Conservation (phyloP, 1,140 invertebrate species). For the Ooceraea biroi region DNA sequence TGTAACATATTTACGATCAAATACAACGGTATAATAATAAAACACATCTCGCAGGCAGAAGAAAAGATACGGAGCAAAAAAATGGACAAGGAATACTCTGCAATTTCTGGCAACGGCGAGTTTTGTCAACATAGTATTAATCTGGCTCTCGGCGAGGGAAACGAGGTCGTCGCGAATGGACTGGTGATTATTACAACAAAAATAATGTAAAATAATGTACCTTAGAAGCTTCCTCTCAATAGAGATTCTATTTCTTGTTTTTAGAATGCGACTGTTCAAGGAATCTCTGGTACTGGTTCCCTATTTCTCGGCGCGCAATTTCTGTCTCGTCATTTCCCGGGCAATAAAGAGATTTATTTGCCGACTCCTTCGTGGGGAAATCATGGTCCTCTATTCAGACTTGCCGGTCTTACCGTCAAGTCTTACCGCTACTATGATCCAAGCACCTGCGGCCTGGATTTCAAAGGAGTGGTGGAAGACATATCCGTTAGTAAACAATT, state of each 20-base stretch:
- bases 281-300: slow-evolving; percentile 99
- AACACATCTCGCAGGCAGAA: slow-evolving; percentile 90
- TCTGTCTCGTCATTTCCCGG: slow-evolving; percentile 94
- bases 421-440: slow-evolving; percentile 98
- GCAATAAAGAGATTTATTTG: slow-evolving; percentile 95
- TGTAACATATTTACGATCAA: not conserved
- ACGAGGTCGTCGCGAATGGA: slow-evolving; percentile 90
- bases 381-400: slow-evolving; percentile 97
- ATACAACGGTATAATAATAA: not conserved
- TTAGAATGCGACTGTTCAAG: slow-evolving; percentile 93
- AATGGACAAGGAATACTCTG: slow-evolving; percentile 98
- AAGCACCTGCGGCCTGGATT: slow-evolving; percentile 98
- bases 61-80: slow-evolving; percentile 89
- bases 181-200: slow-evolving; percentile 87
- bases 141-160: slow-evolving; percentile 96
- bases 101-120: slow-evolving; percentile 94
- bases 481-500: slow-evolving; percentile 90
- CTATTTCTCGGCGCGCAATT: slow-evolving; percentile 96
- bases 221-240: not conserved
- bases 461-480: slow-evolving; percentile 96
- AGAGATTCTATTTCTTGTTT: slow-evolving; percentile 22
- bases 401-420: slow-evolving; percentile 94
- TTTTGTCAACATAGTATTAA: slow-evolving; percentile 94
- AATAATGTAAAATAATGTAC: slow-evolving; percentile 15
- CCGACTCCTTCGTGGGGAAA: slow-evolving; percentile 99